Conservation (phyloP, 1,140 invertebrate genomes). For the Ceratoteleas bidentatus region DNA sequence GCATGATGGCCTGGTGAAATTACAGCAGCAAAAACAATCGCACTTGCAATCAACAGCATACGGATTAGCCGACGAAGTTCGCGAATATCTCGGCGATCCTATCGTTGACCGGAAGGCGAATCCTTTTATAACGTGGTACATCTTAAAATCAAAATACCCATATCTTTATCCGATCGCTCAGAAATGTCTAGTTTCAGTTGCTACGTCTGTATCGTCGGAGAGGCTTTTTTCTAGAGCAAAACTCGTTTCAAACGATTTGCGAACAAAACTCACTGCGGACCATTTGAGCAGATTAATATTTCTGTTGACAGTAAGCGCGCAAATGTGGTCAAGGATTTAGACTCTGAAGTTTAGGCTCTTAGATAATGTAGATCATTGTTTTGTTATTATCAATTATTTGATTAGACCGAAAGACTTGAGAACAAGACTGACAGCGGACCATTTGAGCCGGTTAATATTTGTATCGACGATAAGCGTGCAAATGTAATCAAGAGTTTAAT, state of each 20-base stretch:
- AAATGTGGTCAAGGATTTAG: slow-evolving; percentile 1
- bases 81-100: slow-evolving; percentile 6
- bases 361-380: neutral
- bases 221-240: slow-evolving; percentile 23
- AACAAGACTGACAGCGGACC: slow-evolving; percentile 3
- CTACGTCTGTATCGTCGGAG: slow-evolving; percentile 12
- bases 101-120: slow-evolving; percentile 8
- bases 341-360: neutral
- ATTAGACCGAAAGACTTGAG: slow-evolving; percentile 5
- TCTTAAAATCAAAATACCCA: slow-evolving; percentile 7
- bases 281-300: slow-evolving; percentile 13
- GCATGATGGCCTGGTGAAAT: slow-evolving; percentile 8
- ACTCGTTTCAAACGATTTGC: slow-evolving; percentile 3
- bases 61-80: slow-evolving; percentile 7
- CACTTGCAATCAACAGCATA: neutral
- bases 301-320: neutral
- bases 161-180: slow-evolving; percentile 4
- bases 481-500: slow-evolving; percentile 1
- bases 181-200: slow-evolving; percentile 17
- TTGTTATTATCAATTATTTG: too few species aligned
- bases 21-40: neutral
- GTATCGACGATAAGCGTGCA: neutral
- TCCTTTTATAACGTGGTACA: slow-evolving; percentile 9
- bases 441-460: slow-evolving; percentile 13
- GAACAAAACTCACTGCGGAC: neutral